phyloP scores from a whole-genome alignment of 1,140 invertebrate genomes.

The Saccostrea glomerata region DNA sequence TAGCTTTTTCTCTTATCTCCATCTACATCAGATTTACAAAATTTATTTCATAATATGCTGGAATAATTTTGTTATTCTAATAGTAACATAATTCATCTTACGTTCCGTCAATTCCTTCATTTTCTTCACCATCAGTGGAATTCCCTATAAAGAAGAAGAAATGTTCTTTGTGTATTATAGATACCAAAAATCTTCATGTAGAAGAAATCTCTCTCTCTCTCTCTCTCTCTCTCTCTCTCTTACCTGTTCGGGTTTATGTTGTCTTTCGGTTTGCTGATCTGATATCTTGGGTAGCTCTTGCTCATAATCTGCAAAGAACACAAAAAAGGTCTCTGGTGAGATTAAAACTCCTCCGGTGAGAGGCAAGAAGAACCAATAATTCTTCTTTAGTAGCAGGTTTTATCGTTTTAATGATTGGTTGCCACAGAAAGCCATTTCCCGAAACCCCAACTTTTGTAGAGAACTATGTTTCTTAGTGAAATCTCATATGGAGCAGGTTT shows the following conservation, averaged over 20 bases:
- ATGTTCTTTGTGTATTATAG: not conserved
- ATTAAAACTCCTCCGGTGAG: too few relatives aligned
- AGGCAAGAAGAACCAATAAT: too few relatives aligned
- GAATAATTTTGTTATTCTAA: not conserved
- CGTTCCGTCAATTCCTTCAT: not conserved
- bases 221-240: slow-evolving; percentile 17
- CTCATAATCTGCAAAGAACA: not conserved
- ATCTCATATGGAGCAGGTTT: too few relatives aligned
- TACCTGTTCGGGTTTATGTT: not conserved
- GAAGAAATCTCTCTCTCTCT: slow-evolving; percentile 5
- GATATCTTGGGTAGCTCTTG: not conserved
- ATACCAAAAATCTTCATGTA: not conserved
- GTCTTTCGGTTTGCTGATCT: not conserved
- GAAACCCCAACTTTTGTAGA: too few relatives aligned
- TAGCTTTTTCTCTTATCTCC: not conserved
- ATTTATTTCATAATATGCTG: too few relatives aligned
- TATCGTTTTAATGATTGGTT: too few relatives aligned
- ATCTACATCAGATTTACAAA: not conserved
- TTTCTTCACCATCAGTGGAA: not conserved
- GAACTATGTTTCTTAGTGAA: too few relatives aligned
- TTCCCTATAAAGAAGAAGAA: not conserved
- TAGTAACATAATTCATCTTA: not conserved
- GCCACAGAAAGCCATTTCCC: too few relatives aligned
- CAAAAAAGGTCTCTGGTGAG: too few relatives aligned
- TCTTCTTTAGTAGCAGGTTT: too few relatives aligned